Percentiles rank a stretch among this genome's conserved stretches.
Evolutionary conservation across 2,888 invertebrate species (phyloP).

Genomic region (Xanthia togata): DNA sequence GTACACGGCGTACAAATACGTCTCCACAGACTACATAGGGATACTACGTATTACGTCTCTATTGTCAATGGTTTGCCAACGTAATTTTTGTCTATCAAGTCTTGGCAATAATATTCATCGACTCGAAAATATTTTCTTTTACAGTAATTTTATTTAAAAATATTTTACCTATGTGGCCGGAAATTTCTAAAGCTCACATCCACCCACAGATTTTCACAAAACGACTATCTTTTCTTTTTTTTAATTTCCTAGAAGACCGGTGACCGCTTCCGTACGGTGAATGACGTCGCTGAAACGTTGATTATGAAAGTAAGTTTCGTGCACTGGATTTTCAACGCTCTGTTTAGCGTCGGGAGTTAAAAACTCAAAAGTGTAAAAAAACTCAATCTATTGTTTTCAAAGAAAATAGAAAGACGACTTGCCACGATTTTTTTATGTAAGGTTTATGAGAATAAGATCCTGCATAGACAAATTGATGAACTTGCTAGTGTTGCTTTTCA

Average conservation of each 20-base stretch:
- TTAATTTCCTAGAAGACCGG: too few species aligned
- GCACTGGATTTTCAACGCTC: too few species aligned
- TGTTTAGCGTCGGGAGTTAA: too few species aligned
- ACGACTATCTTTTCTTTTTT: too few species aligned
- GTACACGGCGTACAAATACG: conserved; percentile 49
- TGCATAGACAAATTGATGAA: conserved; percentile 27
- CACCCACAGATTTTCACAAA: not conserved
- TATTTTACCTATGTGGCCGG: not conserved
- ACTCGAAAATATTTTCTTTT: not conserved
- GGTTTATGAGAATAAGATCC: conserved; percentile 24
- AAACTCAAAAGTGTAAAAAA: too few species aligned
- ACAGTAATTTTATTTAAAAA: not conserved
- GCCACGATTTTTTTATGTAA: not conserved
- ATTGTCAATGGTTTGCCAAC: conserved; percentile 10
- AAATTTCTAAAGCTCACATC: not conserved
- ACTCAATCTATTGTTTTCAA: not conserved
- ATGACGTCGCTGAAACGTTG: too few species aligned
- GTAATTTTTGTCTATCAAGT: not conserved
- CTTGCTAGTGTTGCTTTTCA: conserved; percentile 33
- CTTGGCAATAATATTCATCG: not conserved
- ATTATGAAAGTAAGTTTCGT: too few species aligned
- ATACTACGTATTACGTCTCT: too few species aligned
- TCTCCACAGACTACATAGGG: too few species aligned
- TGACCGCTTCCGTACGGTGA: too few species aligned
- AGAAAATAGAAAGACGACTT: not conserved